Evolutionary conservation across 2,113 vertebrate genomes (phyloP).

Genomic region (Dromaius novaehollandiae): DNA sequence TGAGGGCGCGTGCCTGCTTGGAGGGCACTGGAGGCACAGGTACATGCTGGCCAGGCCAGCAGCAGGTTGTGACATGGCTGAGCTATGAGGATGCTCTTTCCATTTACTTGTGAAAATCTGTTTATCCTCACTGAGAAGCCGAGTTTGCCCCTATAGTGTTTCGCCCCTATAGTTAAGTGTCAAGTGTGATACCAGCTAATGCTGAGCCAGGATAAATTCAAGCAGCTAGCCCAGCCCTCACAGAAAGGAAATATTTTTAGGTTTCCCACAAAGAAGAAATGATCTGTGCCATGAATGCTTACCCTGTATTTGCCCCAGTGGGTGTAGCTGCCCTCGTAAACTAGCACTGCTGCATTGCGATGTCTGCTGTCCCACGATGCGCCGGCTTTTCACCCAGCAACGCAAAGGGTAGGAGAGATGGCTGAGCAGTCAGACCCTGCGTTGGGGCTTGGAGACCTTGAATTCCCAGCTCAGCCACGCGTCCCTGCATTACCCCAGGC

Average conservation of each 20-base stretch:
- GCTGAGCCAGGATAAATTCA: background rate
- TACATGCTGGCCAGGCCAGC: background rate
- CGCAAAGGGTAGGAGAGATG: background rate
- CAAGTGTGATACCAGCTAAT: background rate
- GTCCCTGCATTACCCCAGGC: background rate
- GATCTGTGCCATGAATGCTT: background rate
- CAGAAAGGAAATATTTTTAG: background rate
- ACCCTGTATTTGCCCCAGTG: background rate
- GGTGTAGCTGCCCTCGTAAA: background rate
- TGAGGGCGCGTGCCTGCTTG: no score
- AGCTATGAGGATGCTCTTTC: background rate
- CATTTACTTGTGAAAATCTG: background rate
- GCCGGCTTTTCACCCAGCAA: background rate
- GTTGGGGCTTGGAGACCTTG: background rate
- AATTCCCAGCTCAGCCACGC: background rate
- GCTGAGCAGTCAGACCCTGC: fast-evolving
- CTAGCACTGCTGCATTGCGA: background rate
- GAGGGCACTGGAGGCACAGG: background rate
- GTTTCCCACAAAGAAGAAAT: background rate
- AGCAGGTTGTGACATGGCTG: background rate
- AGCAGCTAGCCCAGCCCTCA: background rate
- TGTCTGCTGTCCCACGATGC: background rate
- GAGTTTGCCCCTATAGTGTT: background rate
- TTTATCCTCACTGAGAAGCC: background rate
- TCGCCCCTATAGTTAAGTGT: background rate